Evolutionary conservation across 2,797 vertebrate genomes (phyloP), one percentile per base, ranked within the genome.

Genomic region (Chaetophractus vellerosus): DNA sequence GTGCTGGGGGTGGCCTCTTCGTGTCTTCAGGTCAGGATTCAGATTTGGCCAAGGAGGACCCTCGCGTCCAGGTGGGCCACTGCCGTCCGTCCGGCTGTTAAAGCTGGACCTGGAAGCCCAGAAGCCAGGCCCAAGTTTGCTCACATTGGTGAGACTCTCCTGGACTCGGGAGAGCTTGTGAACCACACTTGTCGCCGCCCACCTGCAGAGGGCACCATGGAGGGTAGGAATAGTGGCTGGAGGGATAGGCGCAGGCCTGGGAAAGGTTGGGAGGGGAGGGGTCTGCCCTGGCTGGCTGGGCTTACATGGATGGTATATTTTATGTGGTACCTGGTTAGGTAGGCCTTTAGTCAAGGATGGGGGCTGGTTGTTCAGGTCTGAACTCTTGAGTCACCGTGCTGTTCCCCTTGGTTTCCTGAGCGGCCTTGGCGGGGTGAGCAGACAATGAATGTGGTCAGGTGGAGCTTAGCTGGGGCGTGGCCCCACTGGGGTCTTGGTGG

Each of bases 1-100:
- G 48, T 26, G 36, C 45, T 87, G 2, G n/a, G 48, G 24, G 2
- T 5, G 0, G 48, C 79, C 79, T 72, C 45, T 7, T 23, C 57
- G 23, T 14, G 11, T 26, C 55, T 91, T 59, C 14, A n/a, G 33
- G n/a, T 79, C 72, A 85, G 86, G 95, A 24, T 95, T 95, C 81
- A 72, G 81, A n/a, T 92, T 94, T 38, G 86, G 41, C n/a, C 28
- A 66, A 88, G 57, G 88, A 91, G 94, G 94, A 88, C 76, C 5
- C 28, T 1, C 38, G 59, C 0, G 36, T 31, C 66, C 68, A 55
- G 57, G 28, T n/a, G 38, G 23, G 4, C 45, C 21, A 6, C 28
- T 10, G 19, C 26, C 31, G 1, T 26, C 33, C 81, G 52, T 48
- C n/a, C 24, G 63, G 50, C 11, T 50, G 8, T 12, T 41, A 61